These are phyloP conservation scores for Stegodyphus mimosarum DNA, from an alignment of 1,140 invertebrate species.

Conservation along the genomic window DNA sequence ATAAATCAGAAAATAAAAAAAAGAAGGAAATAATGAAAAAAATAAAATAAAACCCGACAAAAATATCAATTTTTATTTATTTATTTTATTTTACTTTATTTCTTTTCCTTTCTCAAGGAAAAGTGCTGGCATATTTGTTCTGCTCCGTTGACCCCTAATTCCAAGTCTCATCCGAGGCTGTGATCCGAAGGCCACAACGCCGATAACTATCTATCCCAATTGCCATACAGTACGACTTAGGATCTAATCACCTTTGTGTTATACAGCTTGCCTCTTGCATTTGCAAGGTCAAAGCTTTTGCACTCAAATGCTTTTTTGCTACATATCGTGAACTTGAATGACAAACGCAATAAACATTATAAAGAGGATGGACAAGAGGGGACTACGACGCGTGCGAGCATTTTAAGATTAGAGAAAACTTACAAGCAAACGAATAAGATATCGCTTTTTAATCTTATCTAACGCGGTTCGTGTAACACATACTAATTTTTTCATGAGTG, in stretches of 20 bases:
- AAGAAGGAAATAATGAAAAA: slow-evolving; percentile 8
- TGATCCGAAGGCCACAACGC: slow-evolving; percentile 22
- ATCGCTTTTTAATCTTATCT: too few species aligned
- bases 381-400: too few species aligned
- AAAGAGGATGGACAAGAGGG: too few species aligned
- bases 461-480: too few species aligned
- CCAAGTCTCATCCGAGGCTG: slow-evolving; percentile 18
- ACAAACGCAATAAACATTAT: too few species aligned
- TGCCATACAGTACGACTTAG: neutral
- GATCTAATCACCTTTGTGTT: slow-evolving; percentile 3
- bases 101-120: slow-evolving; percentile 41
- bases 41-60: slow-evolving; percentile 11
- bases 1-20: neutral
- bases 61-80: slow-evolving; percentile 30
- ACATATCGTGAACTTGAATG: too few species aligned
- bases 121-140: slow-evolving; percentile 58
- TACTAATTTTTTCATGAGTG: too few species aligned
- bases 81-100: slow-evolving; percentile 13
- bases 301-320: neutral
- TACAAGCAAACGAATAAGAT: too few species aligned
- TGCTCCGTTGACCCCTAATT: slow-evolving; percentile 48
- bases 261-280: slow-evolving; percentile 7
- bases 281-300: slow-evolving; percentile 53
- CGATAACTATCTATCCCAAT: slow-evolving; percentile 33
- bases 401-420: too few species aligned